A percentile compares a stretch with the other conserved stretches of the same genome.
Evolutionary conservation across 1,140 invertebrate genomes (phyloP).

Genomic region (Aphelinus atriplicis): DNA sequence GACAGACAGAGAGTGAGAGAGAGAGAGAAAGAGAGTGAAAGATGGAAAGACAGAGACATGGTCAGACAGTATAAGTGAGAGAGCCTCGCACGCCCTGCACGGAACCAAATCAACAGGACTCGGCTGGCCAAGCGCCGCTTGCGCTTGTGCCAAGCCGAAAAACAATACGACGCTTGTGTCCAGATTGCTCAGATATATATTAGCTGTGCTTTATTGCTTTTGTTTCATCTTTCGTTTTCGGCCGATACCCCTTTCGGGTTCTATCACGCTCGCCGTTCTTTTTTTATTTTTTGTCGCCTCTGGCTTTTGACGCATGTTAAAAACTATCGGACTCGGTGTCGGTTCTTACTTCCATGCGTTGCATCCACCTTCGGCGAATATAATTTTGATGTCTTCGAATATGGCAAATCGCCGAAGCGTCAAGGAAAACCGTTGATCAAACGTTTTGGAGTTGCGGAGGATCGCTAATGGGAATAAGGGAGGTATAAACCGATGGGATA

Average conservation of each 20-base stretch:
- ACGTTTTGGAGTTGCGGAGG: no score
- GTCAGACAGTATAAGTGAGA: conserved; percentile 47
- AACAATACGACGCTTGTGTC: neutral
- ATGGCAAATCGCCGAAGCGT: no score
- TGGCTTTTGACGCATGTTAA: no score
- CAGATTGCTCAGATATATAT: neutral
- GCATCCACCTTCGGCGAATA: no score
- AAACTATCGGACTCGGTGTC: no score
- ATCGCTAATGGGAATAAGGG: no score
- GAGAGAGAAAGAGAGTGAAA: conserved; percentile 41
- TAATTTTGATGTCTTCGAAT: no score
- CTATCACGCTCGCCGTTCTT: neutral
- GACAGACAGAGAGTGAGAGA: conserved; percentile 48
- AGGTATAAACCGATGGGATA: no score
- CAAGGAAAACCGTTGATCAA: no score
- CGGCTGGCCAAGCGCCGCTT: conserved; percentile 34
- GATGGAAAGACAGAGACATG: conserved; percentile 1
- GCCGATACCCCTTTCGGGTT: neutral
- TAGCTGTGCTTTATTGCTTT: neutral
- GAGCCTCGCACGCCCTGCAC: conserved; percentile 60
- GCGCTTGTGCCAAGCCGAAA: neutral
- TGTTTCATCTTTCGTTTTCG: neutral
- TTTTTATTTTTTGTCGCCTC: neutral
- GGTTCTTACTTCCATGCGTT: no score
- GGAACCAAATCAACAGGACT: conserved; percentile 67